Conservation (phyloP, 2,113 vertebrate genomes). For the Calcarius ornatus region DNA sequence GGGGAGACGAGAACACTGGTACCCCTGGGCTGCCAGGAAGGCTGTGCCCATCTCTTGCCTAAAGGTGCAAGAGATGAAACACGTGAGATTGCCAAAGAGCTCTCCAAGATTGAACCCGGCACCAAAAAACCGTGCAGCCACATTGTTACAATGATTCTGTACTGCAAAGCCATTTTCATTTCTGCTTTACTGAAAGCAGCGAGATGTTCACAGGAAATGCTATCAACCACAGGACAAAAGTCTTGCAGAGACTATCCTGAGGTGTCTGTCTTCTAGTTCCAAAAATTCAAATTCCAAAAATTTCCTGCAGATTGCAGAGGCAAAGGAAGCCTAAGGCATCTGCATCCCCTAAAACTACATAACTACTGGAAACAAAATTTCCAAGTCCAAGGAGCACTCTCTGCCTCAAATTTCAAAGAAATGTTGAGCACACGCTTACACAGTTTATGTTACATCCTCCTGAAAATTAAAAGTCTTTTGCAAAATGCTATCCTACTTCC, state of each 20-base stretch:
- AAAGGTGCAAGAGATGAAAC: not conserved
- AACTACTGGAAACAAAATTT: not conserved
- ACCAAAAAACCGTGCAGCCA: not conserved
- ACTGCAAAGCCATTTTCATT: rapidly evolving
- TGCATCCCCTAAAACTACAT: not conserved
- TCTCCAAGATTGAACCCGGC: rapidly evolving
- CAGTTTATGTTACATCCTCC: not conserved
- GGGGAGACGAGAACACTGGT: rapidly evolving
- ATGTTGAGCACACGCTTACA: not conserved
- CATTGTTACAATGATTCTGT: not conserved
- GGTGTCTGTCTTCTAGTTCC: not conserved
- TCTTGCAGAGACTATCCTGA: not conserved
- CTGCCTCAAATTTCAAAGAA: not conserved
- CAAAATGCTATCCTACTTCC: not conserved
- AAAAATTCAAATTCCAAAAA: not conserved
- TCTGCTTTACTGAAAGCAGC: not conserved
- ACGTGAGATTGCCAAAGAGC: not conserved
- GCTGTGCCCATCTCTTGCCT: not conserved
- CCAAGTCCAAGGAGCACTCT: not conserved
- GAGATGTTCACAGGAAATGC: rapidly evolving
- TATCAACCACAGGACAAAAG: not conserved
- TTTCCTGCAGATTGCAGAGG: not conserved
- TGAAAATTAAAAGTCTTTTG: not conserved
- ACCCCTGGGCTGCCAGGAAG: not conserved
- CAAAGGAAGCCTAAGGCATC: not conserved